Evolutionary conservation across 2,888 invertebrate species (phyloP), one percentile per base, ranked within the genome.

Genomic region (Chrysolina americana): DNA sequence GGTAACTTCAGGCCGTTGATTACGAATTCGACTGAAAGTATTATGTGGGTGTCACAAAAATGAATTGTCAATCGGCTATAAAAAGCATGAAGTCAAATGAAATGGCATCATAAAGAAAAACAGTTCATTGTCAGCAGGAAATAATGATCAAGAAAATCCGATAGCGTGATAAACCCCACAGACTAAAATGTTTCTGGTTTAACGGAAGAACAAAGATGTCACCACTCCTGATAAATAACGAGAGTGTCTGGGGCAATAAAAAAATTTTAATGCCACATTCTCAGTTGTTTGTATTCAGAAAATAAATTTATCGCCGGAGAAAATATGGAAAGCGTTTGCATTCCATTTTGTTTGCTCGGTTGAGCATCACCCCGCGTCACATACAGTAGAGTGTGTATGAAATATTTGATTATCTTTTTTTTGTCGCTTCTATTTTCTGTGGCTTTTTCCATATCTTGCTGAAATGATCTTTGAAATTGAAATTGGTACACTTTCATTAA

Each of bases 211-310:
- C 77, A 75, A 73, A 74, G 75, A 41, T 76, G 82, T 82, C 81
- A 76, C 76, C 82, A 76, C 70, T 73, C 70, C 64, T 82, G 81
- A 81, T 82, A 80, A 79, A 82, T 80, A 70, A 48, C 71, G 72
- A 76, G 74, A 79, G 75, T 76, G 78, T 75, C 74, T 65, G 74
- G 65, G 73, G 80, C 74, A 77, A 80, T 82, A 82, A 82, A 82
- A 82, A 80, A 81, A 65, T 80, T 81, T 81, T 81, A 81, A 82
- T 80, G 80, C 79, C 75, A 81, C 79, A 81, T 81, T 80, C 80
- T 80, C 80, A 79, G 78, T 80, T 78, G 81, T 80, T 80, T 81
- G 81, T 81, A 82, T 81, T 81, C 81, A 77, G 80, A 79, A 80
- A 80, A 80, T 80, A 80, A 80, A 82, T 82, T 82, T 82, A 82